These are phyloP conservation scores for Heliconius melpomene DNA, from an alignment of 1,140 invertebrate genomes.

Conservation along the genomic window DNA sequence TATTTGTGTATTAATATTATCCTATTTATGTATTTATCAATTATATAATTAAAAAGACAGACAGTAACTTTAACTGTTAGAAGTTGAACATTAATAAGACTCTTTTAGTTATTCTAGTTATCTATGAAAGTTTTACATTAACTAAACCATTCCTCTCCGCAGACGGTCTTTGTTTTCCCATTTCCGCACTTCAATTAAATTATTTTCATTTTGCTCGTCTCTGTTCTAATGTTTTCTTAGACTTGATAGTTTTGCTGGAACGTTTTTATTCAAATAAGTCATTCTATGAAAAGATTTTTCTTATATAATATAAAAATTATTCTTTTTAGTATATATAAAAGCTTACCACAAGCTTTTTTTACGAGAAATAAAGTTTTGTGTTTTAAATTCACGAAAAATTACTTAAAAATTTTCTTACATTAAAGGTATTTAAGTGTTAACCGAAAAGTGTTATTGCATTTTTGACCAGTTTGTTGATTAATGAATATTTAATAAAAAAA, in stretches of 20 bases:
- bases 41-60: background rate
- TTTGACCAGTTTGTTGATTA: too few species aligned
- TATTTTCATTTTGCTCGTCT: slow-evolving; percentile 19
- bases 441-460: too few species aligned
- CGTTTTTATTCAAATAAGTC: slow-evolving; percentile 14
- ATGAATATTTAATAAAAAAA: background rate
- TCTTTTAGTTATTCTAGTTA: background rate
- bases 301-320: background rate
- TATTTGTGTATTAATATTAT: background rate
- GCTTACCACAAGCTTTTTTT: background rate
- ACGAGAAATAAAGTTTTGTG: background rate
- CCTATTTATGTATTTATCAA: background rate
- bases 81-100: background rate
- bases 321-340: too few species aligned
- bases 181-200: slow-evolving; percentile 17
- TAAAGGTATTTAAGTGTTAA: too few species aligned
- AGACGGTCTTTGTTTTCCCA: slow-evolving; percentile 14
- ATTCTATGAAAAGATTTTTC: slow-evolving; percentile 14
- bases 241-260: slow-evolving; percentile 23
- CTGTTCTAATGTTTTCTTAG: slow-evolving; percentile 26
- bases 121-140: slow-evolving; percentile 20
- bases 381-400: too few species aligned
- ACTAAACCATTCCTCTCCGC: background rate
- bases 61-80: background rate
- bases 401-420: too few species aligned